Percentiles rank a stretch among this genome's conserved stretches.
Conservation (phyloP, 2,888 invertebrate genomes). For the Hetaerina titia region DNA sequence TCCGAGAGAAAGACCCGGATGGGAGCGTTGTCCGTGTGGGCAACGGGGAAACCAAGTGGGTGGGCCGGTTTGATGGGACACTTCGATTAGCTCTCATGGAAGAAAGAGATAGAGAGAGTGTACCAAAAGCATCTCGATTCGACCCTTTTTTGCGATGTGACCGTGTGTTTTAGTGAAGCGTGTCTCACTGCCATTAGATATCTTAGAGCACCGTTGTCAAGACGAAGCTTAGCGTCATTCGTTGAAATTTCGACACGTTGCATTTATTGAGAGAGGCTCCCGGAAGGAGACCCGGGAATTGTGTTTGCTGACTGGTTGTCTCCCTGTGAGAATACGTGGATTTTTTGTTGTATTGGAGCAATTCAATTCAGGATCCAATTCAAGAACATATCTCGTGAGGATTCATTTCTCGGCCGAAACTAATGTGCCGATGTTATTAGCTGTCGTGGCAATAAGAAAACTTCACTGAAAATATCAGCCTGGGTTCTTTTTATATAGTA, state of each 20-base stretch:
- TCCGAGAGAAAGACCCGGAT: not conserved
- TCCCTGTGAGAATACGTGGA: no score
- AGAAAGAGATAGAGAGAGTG: not conserved
- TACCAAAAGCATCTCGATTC: not conserved
- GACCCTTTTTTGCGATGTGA: not conserved
- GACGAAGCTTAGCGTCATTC: not conserved
- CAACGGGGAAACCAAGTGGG: not conserved
- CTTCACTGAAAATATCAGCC: no score
- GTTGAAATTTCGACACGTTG: not conserved
- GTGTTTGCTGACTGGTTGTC: no score
- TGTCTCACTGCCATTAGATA: not conserved
- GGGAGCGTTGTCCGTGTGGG: not conserved
- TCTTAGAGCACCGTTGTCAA: not conserved
- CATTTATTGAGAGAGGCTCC: not conserved
- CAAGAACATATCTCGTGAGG: no score
- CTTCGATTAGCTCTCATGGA: not conserved
- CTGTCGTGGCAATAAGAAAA: no score
- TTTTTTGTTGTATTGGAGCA: no score
- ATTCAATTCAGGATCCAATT: no score
- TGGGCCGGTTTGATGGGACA: not conserved
- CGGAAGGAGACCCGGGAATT: no score
- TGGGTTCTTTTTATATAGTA: no score
- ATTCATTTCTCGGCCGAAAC: no score
- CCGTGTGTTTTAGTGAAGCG: not conserved
- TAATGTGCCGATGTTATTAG: no score